Evolutionary conservation across 2,113 vertebrate species (phyloP).

Genomic region (Phylloscopus trochiloides): DNA sequence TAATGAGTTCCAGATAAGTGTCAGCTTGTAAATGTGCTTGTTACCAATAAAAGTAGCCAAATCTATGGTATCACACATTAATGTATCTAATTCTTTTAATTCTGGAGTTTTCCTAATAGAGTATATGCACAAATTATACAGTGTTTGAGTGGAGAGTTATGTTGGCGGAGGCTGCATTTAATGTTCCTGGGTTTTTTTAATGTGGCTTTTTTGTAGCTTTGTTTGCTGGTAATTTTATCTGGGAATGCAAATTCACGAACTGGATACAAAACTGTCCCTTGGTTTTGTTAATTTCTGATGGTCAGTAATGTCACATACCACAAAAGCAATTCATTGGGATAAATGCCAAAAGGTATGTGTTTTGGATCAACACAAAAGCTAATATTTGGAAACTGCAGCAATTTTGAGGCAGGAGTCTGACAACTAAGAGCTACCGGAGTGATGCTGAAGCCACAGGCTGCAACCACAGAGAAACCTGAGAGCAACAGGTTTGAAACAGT

Average conservation of each 20-base stretch:
- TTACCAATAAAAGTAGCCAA: not conserved
- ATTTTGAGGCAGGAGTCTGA: not conserved
- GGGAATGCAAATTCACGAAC: not conserved
- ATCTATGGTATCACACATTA: not conserved
- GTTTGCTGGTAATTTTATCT: not conserved
- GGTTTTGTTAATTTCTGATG: not conserved
- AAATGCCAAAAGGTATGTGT: not conserved
- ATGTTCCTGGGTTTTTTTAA: not conserved
- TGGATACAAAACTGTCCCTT: not conserved
- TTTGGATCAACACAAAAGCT: not conserved
- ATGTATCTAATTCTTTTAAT: not conserved
- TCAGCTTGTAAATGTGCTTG: not conserved
- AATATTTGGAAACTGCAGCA: not conserved
- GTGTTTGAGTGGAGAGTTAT: not conserved
- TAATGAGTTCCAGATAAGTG: not conserved
- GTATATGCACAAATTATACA: not conserved
- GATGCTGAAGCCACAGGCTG: not conserved
- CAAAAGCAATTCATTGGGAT: not conserved
- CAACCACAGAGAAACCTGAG: not conserved
- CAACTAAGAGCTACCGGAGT: not conserved
- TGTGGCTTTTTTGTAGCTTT: not conserved
- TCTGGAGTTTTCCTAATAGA: not conserved
- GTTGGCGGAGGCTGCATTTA: not conserved
- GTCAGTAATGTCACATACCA: not conserved
- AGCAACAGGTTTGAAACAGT: not conserved